Percentiles rank a stretch among this genome's conserved stretches.
Conservation (phyloP, 1,140 invertebrate genomes). For the Ericerus pela region DNA sequence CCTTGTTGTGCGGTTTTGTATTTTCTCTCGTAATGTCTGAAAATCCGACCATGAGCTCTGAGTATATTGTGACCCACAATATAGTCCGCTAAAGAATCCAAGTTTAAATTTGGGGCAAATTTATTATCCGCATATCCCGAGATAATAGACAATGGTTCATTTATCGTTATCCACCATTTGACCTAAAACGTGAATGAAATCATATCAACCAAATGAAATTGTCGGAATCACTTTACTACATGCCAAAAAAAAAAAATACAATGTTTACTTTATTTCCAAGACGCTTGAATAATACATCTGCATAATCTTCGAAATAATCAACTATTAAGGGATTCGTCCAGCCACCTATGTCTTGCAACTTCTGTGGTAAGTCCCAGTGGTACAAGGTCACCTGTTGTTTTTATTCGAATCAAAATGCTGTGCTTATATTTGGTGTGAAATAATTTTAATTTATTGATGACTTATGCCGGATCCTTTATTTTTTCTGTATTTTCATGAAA, state of each 20-base stretch:
- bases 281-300: slow-evolving; percentile 34
- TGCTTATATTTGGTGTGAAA: not conserved
- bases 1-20: slow-evolving; percentile 40
- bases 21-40: slow-evolving; percentile 43
- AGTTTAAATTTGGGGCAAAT: slow-evolving; percentile 30
- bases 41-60: slow-evolving; percentile 43
- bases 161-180: slow-evolving; percentile 48
- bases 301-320: slow-evolving; percentile 39
- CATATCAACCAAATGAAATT: too few species aligned
- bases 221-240: too few species aligned
- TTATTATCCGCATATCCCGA: slow-evolving; percentile 38
- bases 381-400: slow-evolving; percentile 33
- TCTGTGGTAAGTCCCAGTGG: slow-evolving; percentile 39
- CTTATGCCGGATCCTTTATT: too few species aligned
- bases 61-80: slow-evolving; percentile 43
- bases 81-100: slow-evolving; percentile 31
- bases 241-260: not conserved
- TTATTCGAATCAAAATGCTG: not conserved
- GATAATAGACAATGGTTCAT: slow-evolving; percentile 49
- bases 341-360: slow-evolving; percentile 40
- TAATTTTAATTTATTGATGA: too few species aligned
- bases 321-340: slow-evolving; percentile 42
- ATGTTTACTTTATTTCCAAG: slow-evolving; percentile 34
- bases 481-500: too few species aligned
- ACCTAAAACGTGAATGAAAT: slow-evolving; percentile 21